Base-by-base conservation (phyloP, 2,888 invertebrate species). In the Carterocephalus palaemon region DNA sequence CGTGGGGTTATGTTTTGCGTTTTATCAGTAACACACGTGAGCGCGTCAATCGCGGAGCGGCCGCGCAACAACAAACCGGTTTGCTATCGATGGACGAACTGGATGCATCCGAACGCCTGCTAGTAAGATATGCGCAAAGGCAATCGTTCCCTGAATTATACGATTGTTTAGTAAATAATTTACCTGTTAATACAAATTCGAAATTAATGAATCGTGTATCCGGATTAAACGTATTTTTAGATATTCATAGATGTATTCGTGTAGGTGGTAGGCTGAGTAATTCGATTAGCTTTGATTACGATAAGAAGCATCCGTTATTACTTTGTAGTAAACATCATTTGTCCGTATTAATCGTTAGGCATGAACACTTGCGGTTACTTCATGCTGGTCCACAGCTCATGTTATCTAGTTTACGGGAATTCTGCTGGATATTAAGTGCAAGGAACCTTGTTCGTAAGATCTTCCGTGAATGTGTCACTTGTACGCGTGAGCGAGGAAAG, bases 1-100 rank as follows among this genome's bases (percentile, higher is more conserved):
- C 46, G 6, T 12, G 23, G 15, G 46, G 46, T 1, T 46, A 49
- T 28, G 31, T 42, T 4, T 23, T 28, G 17, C 41, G 50, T 2
- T 51, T 51, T 12, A 37, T 51, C 6, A 28, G 34, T 3, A 50
- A 47, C 24, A 16, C 17, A n/a, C n/a, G n/a, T 13, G 13, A 13
- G 4, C 26, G 26, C 4, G 10, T 10, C 9, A 13, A 12, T 15
- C 22, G 13, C 40, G 40, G 2, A 32, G 13, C 9, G 45, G 24
- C 29, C 5, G 1, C n/a, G n/a, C n/a, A n/a, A n/a, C 38, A 51
- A 38, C 36, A 20, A n/a, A 12, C 38, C 10, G 48, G 47, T 23
- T 24, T 34, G 8, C 29, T 48, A 31, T 23, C 38, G 7, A 38
- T 46, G 26, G 47, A 46, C 12, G 47, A 50, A 19, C 7, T 39